Base-by-base conservation (phyloP, 2,797 vertebrate genomes). In the Pseudopleuronectes americanus region DNA sequence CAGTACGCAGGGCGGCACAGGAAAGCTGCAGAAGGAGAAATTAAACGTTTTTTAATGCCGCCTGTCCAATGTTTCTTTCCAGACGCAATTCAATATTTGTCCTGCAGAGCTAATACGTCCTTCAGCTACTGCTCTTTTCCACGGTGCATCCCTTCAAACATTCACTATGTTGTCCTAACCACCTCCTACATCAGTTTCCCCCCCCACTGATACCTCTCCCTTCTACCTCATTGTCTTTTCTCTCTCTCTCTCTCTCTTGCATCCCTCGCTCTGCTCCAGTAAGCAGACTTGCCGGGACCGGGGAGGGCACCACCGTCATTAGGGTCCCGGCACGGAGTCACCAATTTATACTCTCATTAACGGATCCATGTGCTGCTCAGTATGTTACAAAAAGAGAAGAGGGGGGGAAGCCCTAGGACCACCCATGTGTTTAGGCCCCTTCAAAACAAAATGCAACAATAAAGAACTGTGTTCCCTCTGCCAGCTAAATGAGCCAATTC, bases 311-410 rank as follows among this genome's bases (percentile, higher is more conserved):
- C 72, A 68, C 70, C 47, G n/a, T 83, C 85, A 83, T 90, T 80
- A 84, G 66, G 85, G 75, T 77, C 82, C 41, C 58, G 36, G 77
- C 71, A 78, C 64, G 53, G 64, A 81, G 82, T 91, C 78, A 80
- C 80, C 70, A 83, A 88, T 88, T 84, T 83, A 84, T 85, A 77
- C 79, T 81, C 74, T 86, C 82, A 88, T 90, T 88, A 82, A 74
- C 76, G 64, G 77, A 86, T 86, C 64, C 68, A 75, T 85, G 83
- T 79, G 86, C 71, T 83, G 67, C 53, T 68, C 68, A 68, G 60
- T 73, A 64, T 74, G 77, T 79, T 58, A 67, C 60, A 79, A 76
- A 75, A 56, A 10, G 79, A 58, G 12, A n/a, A 51, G 33, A 41
- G 12, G 9, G 8, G 33, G 2, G 1, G 1, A 13, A 38, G 36